These are phyloP conservation scores for Euura saliciscinereae DNA, from an alignment of 1,140 invertebrate genomes.

Conservation along the genomic window DNA sequence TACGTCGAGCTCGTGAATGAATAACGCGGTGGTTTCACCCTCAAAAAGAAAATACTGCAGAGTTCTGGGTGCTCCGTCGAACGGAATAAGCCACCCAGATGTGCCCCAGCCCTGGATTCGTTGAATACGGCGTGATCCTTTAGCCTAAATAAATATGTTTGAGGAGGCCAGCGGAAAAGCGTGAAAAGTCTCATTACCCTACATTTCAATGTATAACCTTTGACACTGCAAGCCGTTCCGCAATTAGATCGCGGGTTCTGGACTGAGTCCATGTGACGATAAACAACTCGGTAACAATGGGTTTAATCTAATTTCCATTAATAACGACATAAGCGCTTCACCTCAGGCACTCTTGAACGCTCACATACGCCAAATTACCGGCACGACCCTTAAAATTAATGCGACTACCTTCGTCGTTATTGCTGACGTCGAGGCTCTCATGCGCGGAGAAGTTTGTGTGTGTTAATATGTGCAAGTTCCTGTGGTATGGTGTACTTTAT, in stretches of 20 bases:
- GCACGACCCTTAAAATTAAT: not conserved
- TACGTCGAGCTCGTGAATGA: not conserved
- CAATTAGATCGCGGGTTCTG: too few species aligned
- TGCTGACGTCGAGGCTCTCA: not conserved
- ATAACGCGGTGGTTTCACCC: not conserved
- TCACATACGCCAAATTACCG: conserved; percentile 2
- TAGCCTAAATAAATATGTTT: too few species aligned
- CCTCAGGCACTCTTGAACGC: not conserved
- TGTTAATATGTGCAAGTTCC: too few species aligned
- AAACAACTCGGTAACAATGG: not conserved
- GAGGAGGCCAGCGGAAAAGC: too few species aligned
- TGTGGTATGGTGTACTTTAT: too few species aligned
- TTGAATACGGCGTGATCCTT: too few species aligned
- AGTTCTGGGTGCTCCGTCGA: not conserved
- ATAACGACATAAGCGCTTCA: not conserved
- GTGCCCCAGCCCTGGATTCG: too few species aligned
- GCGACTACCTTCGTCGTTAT: not conserved
- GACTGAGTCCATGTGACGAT: not conserved
- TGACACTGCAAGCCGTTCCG: too few species aligned
- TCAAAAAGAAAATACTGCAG: not conserved
- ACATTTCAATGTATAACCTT: too few species aligned
- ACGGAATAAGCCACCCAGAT: too few species aligned
- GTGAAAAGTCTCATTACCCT: too few species aligned
- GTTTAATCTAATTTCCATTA: not conserved
- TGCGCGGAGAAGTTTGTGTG: too few species aligned